Base-by-base conservation (phyloP, 1,140 invertebrate genomes). In the Polypedilum vanderplanki region DNA sequence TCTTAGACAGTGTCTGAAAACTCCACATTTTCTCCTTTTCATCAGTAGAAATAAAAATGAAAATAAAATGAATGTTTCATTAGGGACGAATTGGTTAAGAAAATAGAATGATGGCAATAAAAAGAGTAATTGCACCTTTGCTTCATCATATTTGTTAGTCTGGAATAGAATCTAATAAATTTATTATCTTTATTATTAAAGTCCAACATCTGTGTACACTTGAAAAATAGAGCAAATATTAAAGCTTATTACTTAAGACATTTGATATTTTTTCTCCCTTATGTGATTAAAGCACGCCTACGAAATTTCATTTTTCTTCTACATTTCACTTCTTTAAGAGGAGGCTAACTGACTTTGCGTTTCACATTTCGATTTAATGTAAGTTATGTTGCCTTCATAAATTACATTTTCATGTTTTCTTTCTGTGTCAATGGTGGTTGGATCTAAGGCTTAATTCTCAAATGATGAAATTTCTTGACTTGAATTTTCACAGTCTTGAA, bases 361-460 rank as follows among this genome's bases (percentile, higher is more conserved):
- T 46, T 46, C 41, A 33, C 24, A 46, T 46, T 46, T 46, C 41
- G 9, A 46, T 46, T n/a, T n/a, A 15, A 57, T n/a, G n/a, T 57
- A n/a, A 57, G n/a, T 57, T 57, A 57, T 57, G 46, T n/a, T 57
- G 12, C n/a, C 12, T n/a, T 57, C 46, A 57, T 57, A 57, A 57
- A 57, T 57, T 57, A 57, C 46, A 57, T n/a, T 57, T 57, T 57
- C 46, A 57, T 57, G 46, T 57, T 57, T 57, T 57, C 7, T 15
- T 57, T 57, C n/a, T 57, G 3, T 12, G 46, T 57, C 46, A 15
- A 46, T 46, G 15, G 24, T 33, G 24, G 24, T 5, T 33, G 24
- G 24, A 1, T 33, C 5, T 33, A 5, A 33, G 24, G 24, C 24
- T 33, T 33, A 5, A 33, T 33, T 33, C 5, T 33, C 24, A 33